These are phyloP conservation scores for Apostichopus leukothele DNA, from an alignment of 53 echinoderm and acorn worm genomes.

Conservation along the genomic window DNA sequence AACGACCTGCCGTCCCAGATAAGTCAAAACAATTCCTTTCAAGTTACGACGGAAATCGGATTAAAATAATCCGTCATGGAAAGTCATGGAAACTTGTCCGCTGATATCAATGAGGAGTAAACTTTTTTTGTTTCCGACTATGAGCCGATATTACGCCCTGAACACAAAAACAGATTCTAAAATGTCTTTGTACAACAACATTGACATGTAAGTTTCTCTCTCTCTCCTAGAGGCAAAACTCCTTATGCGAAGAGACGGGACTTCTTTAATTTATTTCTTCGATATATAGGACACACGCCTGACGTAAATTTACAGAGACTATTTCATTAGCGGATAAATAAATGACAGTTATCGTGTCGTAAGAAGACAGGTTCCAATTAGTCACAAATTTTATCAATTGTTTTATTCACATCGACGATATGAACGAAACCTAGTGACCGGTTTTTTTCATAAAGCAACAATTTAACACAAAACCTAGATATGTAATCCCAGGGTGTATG, in stretches of 20 bases:
- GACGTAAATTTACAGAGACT: not conserved
- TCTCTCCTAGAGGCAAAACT: not conserved
- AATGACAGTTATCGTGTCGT: slow-evolving; percentile 11
- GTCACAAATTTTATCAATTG: not conserved
- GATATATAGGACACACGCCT: not conserved
- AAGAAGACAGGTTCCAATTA: not conserved
- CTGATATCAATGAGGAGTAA: no score
- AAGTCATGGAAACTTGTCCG: no score
- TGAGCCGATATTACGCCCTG: no score
- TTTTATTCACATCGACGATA: not conserved
- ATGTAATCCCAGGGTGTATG: not conserved
- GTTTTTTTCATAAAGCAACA: not conserved
- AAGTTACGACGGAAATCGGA: no score
- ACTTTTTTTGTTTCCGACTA: no score
- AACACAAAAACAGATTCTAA: no score
- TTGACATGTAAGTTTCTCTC: no score
- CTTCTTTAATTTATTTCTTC: not conserved
- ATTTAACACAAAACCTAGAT: not conserved
- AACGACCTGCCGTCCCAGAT: no score
- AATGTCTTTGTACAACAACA: no score
- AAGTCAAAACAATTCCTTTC: no score
- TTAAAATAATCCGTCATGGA: no score
- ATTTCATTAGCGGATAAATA: slow-evolving; percentile 11
- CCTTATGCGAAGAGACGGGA: not conserved
- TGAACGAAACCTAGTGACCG: not conserved